Percentiles rank a stretch among this genome's conserved stretches.
phyloP scores from a whole-genome alignment of 1,140 invertebrate species.

The Drosophila navojoa region DNA sequence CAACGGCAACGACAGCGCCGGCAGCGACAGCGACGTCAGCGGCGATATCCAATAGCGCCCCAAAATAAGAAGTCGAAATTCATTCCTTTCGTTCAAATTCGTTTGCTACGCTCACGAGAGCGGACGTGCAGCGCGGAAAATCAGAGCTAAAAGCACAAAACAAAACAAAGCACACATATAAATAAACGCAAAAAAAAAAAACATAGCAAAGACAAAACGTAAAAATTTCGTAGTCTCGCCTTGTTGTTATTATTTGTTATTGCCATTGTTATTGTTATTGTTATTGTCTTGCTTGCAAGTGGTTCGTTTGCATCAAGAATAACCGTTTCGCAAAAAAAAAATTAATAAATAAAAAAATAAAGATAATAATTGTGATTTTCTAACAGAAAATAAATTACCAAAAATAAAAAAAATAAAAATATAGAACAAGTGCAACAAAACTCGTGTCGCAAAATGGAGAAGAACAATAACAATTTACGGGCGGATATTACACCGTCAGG shows the following conservation, averaged over 20 bases:
- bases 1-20: constrained; percentile 8
- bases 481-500: constrained; percentile 21
- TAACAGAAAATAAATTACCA: constrained; percentile 28
- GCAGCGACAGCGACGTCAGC: constrained; percentile 29
- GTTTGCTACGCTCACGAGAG: constrained; percentile 83
- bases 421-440: constrained; percentile 13
- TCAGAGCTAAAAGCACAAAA: constrained; percentile 46
- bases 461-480: constrained; percentile 66
- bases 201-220: constrained; percentile 30
- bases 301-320: constrained; percentile 51
- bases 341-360: constrained; percentile 35
- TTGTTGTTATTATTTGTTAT: constrained; percentile 19
- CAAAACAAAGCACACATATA: constrained; percentile 13
- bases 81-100: constrained; percentile 82
- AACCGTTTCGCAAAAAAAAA: constrained; percentile 13
- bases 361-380: constrained; percentile 20
- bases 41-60: constrained; percentile 74
- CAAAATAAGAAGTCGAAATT: constrained; percentile 82
- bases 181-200: constrained; percentile 20
- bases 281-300: constrained; percentile 51
- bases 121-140: constrained; percentile 81
- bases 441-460: constrained; percentile 52
- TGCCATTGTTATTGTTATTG: constrained; percentile 28
- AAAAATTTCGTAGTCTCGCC: constrained; percentile 40
- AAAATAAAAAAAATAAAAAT: neutral